Evolutionary conservation across 2,888 invertebrate species (phyloP), one percentile per base, ranked within the genome.

Genomic region (Seladonia tumulorum): DNA sequence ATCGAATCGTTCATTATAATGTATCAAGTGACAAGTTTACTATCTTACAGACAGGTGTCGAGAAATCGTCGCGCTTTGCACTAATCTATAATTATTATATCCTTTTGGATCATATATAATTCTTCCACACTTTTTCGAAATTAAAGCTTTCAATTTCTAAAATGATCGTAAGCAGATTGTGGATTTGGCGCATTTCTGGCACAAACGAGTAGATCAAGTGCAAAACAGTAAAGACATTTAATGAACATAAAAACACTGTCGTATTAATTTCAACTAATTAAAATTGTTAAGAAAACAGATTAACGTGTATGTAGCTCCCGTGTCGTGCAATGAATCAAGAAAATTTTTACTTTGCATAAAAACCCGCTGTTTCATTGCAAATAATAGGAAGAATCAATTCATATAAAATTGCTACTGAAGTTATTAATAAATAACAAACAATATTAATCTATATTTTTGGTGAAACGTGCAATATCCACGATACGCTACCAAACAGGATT

Each of bases 1-100:
- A 35, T 47, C 76, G 70, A 84, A 76, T 66, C 45, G n/a, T 8
- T 66, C 25, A 70, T 25, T 47, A 74, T 14, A 72, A 47, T 76
- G n/a, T 35, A 39, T 39, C 22, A 18, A 18, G 18, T 66, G 35
- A 66, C 29, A 22, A 18, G 1, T 22, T 35, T 66, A 18, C 16
- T 16, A 66, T 35, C 1, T n/a, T 57, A 60, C 25, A 18, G 18
- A 12, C 66, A 35, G 0, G 10, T 39, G 10, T 10, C 22, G 10
- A 18, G 29, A 63, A 29, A 29, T 29, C 63, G 7, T 16, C 16
- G 4, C 29, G 29, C 16, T 63, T 18, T 29, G 0, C 16, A 29
- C 0, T 29, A 29, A 63, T 68, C 39, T 68, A 12, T 39, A 22
- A 68, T 35, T 35, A 35, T 10, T 57, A 49, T 18, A 47, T 18